Evolutionary conservation across 1,140 invertebrate species (phyloP), one percentile per base, ranked within the genome.

Genomic region (Drosophila orena): DNA sequence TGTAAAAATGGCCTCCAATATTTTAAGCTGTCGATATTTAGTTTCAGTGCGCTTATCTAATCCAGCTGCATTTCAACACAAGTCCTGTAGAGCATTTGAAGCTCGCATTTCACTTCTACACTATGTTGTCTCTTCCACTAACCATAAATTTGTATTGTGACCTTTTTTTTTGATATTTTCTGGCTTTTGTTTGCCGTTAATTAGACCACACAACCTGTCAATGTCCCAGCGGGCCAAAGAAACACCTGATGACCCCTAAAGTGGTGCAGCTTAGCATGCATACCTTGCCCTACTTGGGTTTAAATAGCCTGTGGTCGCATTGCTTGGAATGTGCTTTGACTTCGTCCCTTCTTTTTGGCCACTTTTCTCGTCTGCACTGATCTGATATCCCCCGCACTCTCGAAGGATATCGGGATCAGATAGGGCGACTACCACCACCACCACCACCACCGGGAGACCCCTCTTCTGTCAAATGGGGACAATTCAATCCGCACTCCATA

Each of bases 401-500:
- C 59, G 81, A 81, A n/a, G 60, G 59, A 66, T 54, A 47, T 44
- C 44, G 22, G 42, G 50, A 43, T 46, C 56, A 65, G 43, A 20
- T 43, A 53, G 24, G 22, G 57, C 22, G 49, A 43, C 47, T 62
- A 65, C 22, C n/a, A 24, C 3, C 22, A 24, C 22, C 22, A 0
- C 58, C 75, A 27, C 6, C 27, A 27, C 6, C 68, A 74, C 52
- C 58, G 44, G 47, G 46, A 53, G 10, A 47, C 10, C 24, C 59
- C 76, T 79, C 71, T 62, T 83, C 88, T 88, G 79, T 73, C 66
- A 66, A 79, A 83, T 88, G 75, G 73, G 83, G 83, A 88, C 83
- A 88, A 72, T 79, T 79, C 71, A 72, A 78, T 78, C 57, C 50
- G 68, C 79, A 77, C 83, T 17, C 17, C 17, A 17, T 17, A 17